phyloP scores from a whole-genome alignment of 2,113 vertebrate species.

The Microtus pennsylvanicus region DNA sequence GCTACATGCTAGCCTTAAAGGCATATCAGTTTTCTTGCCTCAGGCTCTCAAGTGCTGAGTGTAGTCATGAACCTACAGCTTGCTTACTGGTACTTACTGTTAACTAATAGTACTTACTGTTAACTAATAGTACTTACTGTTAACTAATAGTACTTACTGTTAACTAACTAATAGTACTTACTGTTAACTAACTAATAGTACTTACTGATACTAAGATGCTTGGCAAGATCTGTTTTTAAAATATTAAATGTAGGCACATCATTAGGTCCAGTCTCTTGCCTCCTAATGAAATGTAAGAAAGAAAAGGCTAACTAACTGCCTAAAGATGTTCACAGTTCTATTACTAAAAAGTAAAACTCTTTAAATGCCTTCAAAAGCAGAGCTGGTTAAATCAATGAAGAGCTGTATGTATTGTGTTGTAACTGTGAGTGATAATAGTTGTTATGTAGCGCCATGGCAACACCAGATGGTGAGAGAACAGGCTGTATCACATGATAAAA shows the following conservation, averaged over 20 bases:
- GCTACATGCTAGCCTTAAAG: background rate
- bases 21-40: background rate
- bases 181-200: slow-evolving; percentile 10
- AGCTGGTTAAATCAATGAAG: background rate
- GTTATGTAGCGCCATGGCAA: background rate
- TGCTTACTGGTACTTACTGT: background rate
- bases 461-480: background rate
- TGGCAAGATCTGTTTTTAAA: background rate
- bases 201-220: slow-evolving; percentile 31
- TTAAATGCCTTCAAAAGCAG: background rate
- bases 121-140: slow-evolving; percentile 20
- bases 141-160: slow-evolving; percentile 6
- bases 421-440: background rate
- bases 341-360: slow-evolving; percentile 23
- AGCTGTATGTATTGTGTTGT: background rate
- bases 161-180: background rate
- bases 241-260: background rate
- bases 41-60: background rate
- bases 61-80: background rate
- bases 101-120: slow-evolving; percentile 5
- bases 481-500: background rate
- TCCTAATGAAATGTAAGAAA: background rate
- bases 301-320: background rate
- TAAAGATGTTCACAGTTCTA: background rate
- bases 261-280: slow-evolving; percentile 9